Evolutionary conservation across 1,140 invertebrate genomes (phyloP), one percentile per base, ranked within the genome.

Genomic region (Melipona quadrifasciata): DNA sequence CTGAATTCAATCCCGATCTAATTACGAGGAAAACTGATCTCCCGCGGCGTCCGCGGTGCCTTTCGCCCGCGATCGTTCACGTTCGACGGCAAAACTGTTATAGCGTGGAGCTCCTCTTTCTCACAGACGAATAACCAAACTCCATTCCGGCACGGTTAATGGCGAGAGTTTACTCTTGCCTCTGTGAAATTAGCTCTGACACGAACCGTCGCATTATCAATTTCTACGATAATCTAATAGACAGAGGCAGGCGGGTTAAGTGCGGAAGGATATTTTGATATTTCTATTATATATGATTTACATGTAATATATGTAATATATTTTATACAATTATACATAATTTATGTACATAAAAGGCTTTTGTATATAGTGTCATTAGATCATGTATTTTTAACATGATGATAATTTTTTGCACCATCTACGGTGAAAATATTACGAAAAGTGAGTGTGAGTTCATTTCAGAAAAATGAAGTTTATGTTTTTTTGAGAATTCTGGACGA

Each of bases 1-100:
- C 86, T 82, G 87, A 89, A 89, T 89, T 88, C 83, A 89, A 89
- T 89, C 73, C 67, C 83, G 86, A 89, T 89, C 87, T 89, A 89
- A 89, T 89, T 89, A 89, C 78, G 74, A 31, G 78, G 87, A 88
- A 89, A 89, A 88, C 87, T 84, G 87, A 88, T 87, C 87, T 84
- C 75, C 57, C 84, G 53, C 39, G 24, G 61, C 84, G 71, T 61
- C 58, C 55, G 19, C n/a, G 70, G 51, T 72, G 58, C 58, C 80
- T 68, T 67, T 77, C 86, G 70, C n/a, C 51, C 65, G 65, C 58
- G 65, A 21, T 61, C 67, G 47, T 65, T 78, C 76, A 61, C 81
- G 51, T 79, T 80, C 74, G 73, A 73, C 57, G 68, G 27, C 27
- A 21, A 19, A 27, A 39, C n/a, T 55, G 39, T 47, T 47, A 47